phyloP scores from a whole-genome alignment of 2,888 invertebrate species.

The Gandaritis pyraliata region DNA sequence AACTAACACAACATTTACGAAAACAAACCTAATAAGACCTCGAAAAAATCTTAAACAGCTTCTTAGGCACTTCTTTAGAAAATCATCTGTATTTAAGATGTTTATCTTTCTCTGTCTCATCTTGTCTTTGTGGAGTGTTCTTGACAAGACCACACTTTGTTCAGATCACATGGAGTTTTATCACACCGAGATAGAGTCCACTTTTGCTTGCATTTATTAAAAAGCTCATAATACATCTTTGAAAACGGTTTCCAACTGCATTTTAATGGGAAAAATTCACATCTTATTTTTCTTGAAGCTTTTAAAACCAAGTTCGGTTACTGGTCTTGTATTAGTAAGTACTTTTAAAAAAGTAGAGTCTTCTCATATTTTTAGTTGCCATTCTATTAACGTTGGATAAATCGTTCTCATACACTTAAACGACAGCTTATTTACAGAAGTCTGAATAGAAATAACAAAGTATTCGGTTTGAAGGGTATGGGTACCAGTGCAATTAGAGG shows the following conservation, averaged over 20 bases:
- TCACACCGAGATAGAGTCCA: conserved; percentile 13
- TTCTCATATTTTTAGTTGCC: no score
- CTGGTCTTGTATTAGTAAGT: not conserved
- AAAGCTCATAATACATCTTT: conserved; percentile 22
- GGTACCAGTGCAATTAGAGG: no score
- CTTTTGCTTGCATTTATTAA: conserved; percentile 11
- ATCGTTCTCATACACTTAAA: no score
- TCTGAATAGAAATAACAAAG: no score
- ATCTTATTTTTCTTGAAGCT: conserved; percentile 2
- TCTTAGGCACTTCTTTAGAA: conserved; percentile 22
- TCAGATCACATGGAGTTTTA: conserved; percentile 18
- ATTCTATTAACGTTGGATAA: no score
- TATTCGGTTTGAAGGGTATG: no score
- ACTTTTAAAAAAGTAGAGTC: not conserved
- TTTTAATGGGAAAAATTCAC: conserved; percentile 11
- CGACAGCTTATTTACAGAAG: no score
- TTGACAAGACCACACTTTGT: conserved; percentile 30
- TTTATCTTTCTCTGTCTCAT: conserved; percentile 45
- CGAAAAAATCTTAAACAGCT: conserved; percentile 24
- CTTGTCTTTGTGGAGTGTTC: conserved; percentile 47
- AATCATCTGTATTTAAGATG: conserved; percentile 36
- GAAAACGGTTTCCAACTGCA: conserved; percentile 17
- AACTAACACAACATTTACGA: not conserved
- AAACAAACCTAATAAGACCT: conserved; percentile 8
- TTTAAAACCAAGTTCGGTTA: not conserved